A percentile compares a stretch with the other conserved stretches of the same genome.
Evolutionary conservation across 2,797 vertebrate species (phyloP).

Genomic region (Falco novaeseelandiae): DNA sequence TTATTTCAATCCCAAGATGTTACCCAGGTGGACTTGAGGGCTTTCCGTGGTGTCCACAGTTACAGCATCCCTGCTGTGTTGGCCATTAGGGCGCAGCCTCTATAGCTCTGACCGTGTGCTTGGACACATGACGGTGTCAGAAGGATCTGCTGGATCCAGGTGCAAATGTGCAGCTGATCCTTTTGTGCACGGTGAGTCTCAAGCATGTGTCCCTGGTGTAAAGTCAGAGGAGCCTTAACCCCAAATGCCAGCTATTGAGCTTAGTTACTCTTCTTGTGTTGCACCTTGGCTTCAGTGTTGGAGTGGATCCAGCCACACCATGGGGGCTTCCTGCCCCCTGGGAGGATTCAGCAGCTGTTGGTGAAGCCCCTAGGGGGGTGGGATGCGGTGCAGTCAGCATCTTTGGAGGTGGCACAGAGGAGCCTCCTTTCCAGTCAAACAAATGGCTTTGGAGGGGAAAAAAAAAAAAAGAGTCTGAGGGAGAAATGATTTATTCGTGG

Average conservation of each 20-base stretch:
- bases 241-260: not conserved
- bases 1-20: not conserved
- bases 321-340: not conserved
- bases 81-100: not conserved
- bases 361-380: not conserved
- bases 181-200: accelerated
- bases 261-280: not conserved
- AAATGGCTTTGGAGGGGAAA: not conserved
- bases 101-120: not conserved
- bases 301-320: not conserved
- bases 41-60: not conserved
- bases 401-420: not conserved
- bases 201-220: accelerated
- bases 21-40: not conserved
- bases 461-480: not conserved
- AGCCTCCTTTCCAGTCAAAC: not conserved
- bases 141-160: not conserved
- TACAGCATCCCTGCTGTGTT: not conserved
- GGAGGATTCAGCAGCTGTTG: accelerated
- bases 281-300: not conserved
- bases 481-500: accelerated
- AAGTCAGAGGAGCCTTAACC: not conserved
- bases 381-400: not conserved
- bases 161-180: not conserved
- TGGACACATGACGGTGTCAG: not conserved